Evolutionary conservation across 2,888 invertebrate species (phyloP), one percentile per base, ranked within the genome.

Genomic region (Dorcus hopei): DNA sequence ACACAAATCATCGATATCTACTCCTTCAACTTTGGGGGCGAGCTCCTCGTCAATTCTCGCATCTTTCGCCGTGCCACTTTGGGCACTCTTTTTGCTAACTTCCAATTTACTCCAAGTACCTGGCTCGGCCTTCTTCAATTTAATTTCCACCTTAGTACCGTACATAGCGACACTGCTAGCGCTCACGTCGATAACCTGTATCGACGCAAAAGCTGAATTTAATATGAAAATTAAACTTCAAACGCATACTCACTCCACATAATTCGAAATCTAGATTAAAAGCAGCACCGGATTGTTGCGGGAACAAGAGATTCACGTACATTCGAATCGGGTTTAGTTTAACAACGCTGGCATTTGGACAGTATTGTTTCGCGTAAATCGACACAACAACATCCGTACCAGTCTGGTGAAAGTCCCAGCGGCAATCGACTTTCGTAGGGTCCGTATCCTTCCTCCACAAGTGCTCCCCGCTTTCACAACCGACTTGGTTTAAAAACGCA

Each of bases 391-490:
- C 91, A 75, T 86, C 84, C 0, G 87, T 83, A 0, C 87, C 88
- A 0, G 97, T 97, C 81, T 98, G 97, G 80, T 97, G 95, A 92
- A 95, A 96, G 76, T 98, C 97, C 83, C 91, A 88, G 23, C 96
- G 86, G 74, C 97, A 97, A 58, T 86, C 82, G 1, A 75, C 68
- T 61, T 69, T 70, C 9, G 82, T 81, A 58, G 83, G 78, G 3
- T 79, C 70, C 62, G 82, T 79, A 80, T 90, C 88, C 75, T 88
- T 85, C 63, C 83, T 81, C 97, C 97, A 99, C 60, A 88, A 80
- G 79, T 99, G 99, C 49, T 82, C 82, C 4, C 96, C 97, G 57
- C 83, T 82, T 3, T 84, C 82, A 74, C 99, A 99, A 0, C 99
- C 99, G 52, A 85, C 87, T 81, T 98, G 98, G 54, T 88, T 90